Evolutionary conservation across 2,113 vertebrate genomes (phyloP), one percentile per base, ranked within the genome.

Genomic region (Sphaerodactylus townsendi): DNA sequence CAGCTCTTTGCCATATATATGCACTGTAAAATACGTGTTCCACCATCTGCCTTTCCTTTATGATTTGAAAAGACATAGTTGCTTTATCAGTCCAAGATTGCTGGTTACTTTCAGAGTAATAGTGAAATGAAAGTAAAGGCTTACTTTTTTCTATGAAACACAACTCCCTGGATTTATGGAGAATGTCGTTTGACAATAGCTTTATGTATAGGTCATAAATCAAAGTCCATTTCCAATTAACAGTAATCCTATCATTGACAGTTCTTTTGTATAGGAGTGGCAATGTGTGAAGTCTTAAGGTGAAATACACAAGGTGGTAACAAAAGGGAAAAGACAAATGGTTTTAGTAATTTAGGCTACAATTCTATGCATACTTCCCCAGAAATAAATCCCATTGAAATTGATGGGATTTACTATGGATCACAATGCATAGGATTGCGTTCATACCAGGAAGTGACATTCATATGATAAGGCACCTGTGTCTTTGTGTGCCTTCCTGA

Each of bases 401-500:
- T 62, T 19, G 7, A 2, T 62, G 25, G 25, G 25, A 28, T 62
- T 62, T 62, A 62, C 59, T 62, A 7, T 62, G 9, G 25, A 62
- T 62, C 59, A 62, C 23, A 62, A 62, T 28, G 8, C 59, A 62
- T 10, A 62, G 53, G 21, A 56, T 23, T 56, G 53, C 19, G 59
- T 62, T 62, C 25, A 62, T 19, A 74, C 82, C 86, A 90, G 87
- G 89, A 92, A 90, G 79, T 44, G 91, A 87, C 79, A 76, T 56
- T 91, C 48, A 79, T 77, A 28, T 92, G 90, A 86, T 30, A 92
- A 89, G 89, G 88, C 89, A 92, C 84, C 89, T 92, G 85, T 80
- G 41, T 15, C 78, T 28, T 81, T 25, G 23, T 39, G 10, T 76
- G 41, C 2, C 48, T 66, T 19, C 3, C 0, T 48, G 35, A 48